Evolutionary conservation across 1,140 invertebrate genomes (phyloP).

Genomic region (Hyposmocoma kahamanoa): DNA sequence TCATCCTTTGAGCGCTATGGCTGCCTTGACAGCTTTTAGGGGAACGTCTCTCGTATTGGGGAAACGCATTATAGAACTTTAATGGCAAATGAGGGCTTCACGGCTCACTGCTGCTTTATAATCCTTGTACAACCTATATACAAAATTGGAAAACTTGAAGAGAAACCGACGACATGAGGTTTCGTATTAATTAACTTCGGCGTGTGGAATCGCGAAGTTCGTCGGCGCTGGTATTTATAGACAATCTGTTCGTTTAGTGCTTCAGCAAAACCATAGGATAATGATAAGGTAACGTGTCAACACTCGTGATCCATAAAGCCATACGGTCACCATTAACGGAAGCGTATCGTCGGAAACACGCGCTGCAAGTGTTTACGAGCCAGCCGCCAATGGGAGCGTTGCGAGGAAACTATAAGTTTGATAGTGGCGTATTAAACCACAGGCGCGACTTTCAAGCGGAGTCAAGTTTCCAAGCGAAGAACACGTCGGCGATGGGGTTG

Average conservation of each 20-base stretch:
- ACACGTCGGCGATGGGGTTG: slow-evolving; percentile 8
- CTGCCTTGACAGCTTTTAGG: slow-evolving; percentile 22
- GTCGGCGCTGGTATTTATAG: too few species aligned
- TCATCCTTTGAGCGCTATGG: slow-evolving; percentile 26
- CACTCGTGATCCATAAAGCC: neutral
- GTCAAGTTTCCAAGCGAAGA: slow-evolving; percentile 34
- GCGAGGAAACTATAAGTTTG: slow-evolving; percentile 17
- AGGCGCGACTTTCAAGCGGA: slow-evolving; percentile 21
- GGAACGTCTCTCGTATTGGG: slow-evolving; percentile 8
- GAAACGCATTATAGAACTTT: neutral
- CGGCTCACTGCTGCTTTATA: too few species aligned
- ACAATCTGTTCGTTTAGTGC: too few species aligned
- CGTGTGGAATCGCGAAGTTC: too few species aligned
- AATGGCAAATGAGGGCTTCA: neutral
- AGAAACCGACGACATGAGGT: too few species aligned
- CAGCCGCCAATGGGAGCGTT: slow-evolving; percentile 1
- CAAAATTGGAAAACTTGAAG: too few species aligned
- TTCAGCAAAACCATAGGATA: slow-evolving; percentile 12
- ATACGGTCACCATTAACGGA: neutral
- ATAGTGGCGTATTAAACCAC: slow-evolving; percentile 21
- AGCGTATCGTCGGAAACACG: neutral
- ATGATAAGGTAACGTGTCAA: slow-evolving; percentile 2
- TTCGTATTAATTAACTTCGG: too few species aligned
- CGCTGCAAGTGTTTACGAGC: slow-evolving; percentile 1
- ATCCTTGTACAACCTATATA: too few species aligned